Base-by-base conservation (phyloP, 1,140 invertebrate species). In the Babylonia areolata region DNA sequence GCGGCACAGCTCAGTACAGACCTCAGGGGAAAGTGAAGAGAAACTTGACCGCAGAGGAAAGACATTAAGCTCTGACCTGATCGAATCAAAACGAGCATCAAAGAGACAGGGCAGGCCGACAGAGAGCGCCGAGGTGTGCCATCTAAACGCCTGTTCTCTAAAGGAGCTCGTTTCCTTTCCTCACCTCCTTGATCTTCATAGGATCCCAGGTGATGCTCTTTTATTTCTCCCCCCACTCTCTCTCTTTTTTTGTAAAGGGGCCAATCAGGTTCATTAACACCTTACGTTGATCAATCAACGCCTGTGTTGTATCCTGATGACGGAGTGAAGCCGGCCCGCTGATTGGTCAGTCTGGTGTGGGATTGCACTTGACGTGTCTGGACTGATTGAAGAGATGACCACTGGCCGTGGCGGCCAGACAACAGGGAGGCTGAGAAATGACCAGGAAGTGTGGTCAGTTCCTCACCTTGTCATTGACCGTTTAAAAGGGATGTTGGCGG, bases 251-350 rank as follows among this genome's bases (percentile, higher is more conserved):
- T 64, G 15, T 12, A 64, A 11, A 11, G 20, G 15, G 58, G 28
- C 58, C 58, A 64, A 64, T 64, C 20, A 64, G 58, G 28, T 64
- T 64, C 58, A 64, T 64, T 64, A 64, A 64, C 58, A n/a, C 58
- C 58, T 64, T 64, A 64, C 28, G 58, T 64, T 64, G 58, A 64
- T 23, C 58, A 12, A 64, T 64, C 58, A 23, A 64, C 58, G 58
- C 58, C 58, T 64, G 58, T 2, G 12, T 64, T 64, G 58, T 64
- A 64, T 64, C 58, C 2, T 64, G 58, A 64, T 64, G 58, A 23
- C 20, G 0, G 12, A 64, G 28, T n/a, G 28, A 28, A 6, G 58
- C 15, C 12, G 58, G 58, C 15, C 28, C 15, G 28, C 28, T 23
- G 28, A 23, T 64, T 12, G 58, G 58, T 20, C 20, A 64, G 58